Evolutionary conservation across 2,113 vertebrate genomes (phyloP).

Genomic region (Accipiter virgatus): DNA sequence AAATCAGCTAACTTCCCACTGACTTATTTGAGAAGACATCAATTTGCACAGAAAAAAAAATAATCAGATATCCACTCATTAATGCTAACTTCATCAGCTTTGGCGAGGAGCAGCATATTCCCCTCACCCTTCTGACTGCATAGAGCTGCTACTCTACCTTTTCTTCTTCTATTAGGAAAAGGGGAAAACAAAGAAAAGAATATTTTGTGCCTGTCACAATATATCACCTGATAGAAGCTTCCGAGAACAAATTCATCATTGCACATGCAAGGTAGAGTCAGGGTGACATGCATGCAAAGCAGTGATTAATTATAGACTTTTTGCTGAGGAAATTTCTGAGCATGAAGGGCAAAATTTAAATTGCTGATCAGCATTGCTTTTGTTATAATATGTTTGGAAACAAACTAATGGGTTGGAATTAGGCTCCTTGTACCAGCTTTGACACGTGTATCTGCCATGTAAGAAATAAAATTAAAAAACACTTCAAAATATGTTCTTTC

Average conservation of each 20-base stretch:
- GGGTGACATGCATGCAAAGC: neutral
- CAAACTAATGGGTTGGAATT: slow-evolving; percentile 20
- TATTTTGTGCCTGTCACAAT: neutral
- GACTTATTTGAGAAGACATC: neutral
- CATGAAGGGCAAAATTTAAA: slow-evolving; percentile 36
- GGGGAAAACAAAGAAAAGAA: neutral
- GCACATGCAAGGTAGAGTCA: neutral
- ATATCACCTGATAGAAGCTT: neutral
- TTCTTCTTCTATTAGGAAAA: neutral
- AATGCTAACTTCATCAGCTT: neutral
- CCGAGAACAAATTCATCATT: neutral
- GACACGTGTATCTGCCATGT: neutral
- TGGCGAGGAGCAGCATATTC: neutral
- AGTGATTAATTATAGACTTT: slow-evolving; percentile 46
- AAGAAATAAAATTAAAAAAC: neutral
- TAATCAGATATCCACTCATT: neutral
- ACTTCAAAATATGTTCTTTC: neutral
- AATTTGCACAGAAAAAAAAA: neutral
- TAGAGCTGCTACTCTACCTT: neutral
- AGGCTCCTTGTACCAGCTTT: neutral
- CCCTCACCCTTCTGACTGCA: neutral
- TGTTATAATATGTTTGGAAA: slow-evolving; percentile 66
- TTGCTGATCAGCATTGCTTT: slow-evolving; percentile 48
- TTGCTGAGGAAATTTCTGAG: slow-evolving; percentile 2
- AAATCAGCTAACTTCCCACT: neutral